Evolutionary conservation across 2,888 invertebrate genomes (phyloP).

Genomic region (Lasioglossum figueresi): DNA sequence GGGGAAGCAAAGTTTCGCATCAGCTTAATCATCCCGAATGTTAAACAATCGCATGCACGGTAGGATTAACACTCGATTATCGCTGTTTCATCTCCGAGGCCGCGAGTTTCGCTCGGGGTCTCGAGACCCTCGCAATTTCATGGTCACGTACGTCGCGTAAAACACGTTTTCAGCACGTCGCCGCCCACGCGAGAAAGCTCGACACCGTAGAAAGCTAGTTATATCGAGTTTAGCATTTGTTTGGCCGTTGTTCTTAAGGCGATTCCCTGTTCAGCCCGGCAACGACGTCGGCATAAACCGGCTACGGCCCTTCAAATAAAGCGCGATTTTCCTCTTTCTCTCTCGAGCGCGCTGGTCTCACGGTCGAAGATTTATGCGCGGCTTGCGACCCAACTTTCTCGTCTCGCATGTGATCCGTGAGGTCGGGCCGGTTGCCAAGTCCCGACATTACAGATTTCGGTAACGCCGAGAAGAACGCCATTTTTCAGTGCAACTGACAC

Average conservation of each 20-base stretch:
- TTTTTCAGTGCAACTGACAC: constrained; percentile 34
- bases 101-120: constrained; percentile 7
- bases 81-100: constrained; percentile 23
- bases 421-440: constrained; percentile 53
- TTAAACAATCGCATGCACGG: constrained; percentile 21
- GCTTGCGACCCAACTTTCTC: constrained; percentile 52
- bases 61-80: constrained; percentile 51
- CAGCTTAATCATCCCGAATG: constrained; percentile 31
- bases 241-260: constrained; percentile 55
- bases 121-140: constrained; percentile 63
- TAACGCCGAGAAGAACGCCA: constrained; percentile 17
- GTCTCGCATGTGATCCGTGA: constrained; percentile 40
- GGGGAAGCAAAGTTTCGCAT: not conserved
- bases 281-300: constrained; percentile 44
- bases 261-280: constrained; percentile 31
- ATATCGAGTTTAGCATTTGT: constrained; percentile 71
- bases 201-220: constrained; percentile 57
- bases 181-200: constrained; percentile 41
- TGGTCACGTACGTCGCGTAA: constrained; percentile 79
- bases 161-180: constrained; percentile 74
- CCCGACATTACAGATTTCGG: constrained; percentile 38
- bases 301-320: constrained; percentile 57
- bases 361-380: constrained; percentile 63
- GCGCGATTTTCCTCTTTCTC: constrained; percentile 34
- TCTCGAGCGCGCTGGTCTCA: not conserved